Conservation (phyloP, 2,888 invertebrate genomes). For the Empis livida region DNA sequence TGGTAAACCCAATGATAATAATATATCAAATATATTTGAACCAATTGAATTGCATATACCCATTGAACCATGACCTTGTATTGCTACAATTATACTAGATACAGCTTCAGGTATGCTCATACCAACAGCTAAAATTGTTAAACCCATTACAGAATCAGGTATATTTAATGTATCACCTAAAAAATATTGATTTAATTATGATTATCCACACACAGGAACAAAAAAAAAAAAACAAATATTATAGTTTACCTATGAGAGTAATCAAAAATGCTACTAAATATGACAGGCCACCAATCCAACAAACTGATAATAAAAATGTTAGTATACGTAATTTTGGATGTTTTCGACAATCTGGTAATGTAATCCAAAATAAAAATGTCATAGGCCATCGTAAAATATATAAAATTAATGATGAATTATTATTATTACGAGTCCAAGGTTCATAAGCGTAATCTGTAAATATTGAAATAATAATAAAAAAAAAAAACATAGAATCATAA, state of each 20-base stretch:
- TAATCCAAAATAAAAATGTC: slow-evolving; percentile 52
- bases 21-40: slow-evolving; percentile 69
- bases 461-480: slow-evolving; percentile 1
- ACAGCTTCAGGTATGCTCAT: slow-evolving; percentile 81
- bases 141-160: slow-evolving; percentile 74
- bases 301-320: slow-evolving; percentile 66
- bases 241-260: slow-evolving; percentile 55
- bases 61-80: slow-evolving; percentile 48
- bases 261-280: slow-evolving; percentile 82
- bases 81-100: slow-evolving; percentile 69
- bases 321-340: slow-evolving; percentile 46
- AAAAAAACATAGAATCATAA: not conserved
- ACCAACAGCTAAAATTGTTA: slow-evolving; percentile 73
- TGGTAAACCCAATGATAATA: slow-evolving; percentile 63
- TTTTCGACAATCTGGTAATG: slow-evolving; percentile 65
- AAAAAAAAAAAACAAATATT: not conserved
- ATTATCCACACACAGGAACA: too few species aligned
- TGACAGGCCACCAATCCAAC: slow-evolving; percentile 69
- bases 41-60: slow-evolving; percentile 71
- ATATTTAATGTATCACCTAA: slow-evolving; percentile 65
- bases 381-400: slow-evolving; percentile 60
- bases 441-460: slow-evolving; percentile 25
- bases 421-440: slow-evolving; percentile 40
- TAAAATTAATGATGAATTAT: slow-evolving; percentile 43
- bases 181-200: too few species aligned